Base-by-base conservation (phyloP, 1,140 invertebrate genomes). In the Drosophila neocordata region DNA sequence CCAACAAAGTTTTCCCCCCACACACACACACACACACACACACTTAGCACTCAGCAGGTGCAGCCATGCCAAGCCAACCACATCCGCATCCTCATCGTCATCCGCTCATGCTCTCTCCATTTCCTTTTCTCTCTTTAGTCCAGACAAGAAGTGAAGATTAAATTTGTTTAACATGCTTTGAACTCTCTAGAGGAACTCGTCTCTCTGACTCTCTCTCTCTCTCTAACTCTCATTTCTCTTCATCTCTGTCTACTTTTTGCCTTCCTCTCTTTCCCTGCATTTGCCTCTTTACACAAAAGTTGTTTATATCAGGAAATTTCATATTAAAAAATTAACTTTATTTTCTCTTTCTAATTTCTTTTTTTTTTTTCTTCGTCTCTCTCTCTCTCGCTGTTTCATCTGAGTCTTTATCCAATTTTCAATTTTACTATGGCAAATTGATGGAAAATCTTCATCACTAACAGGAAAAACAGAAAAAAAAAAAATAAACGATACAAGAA, bases 301-400 rank as follows among this genome's bases (percentile, higher is more conserved):
- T 82, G 74, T 75, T 82, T 78, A 58, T 79, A 60, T 57, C 69
- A 63, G 70, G 48, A 73, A 82, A 84, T 89, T 83, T 72, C 83
- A 83, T 88, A 89, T 88, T 88, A 88, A 79, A 87, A 87, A 87
- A 87, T 87, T 88, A 83, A 87, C 83, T 83, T 79, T 79, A 66
- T 76, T 77, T 31, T 77, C 77, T 68, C 13, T 37, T 18, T 57
- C 18, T n/a, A n/a, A n/a, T 13, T 24, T 24, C 22, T 24, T 2
- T 44, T 22, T 61, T 8, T 15, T 15, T 8, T 8, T 8, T 24
- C 37, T n/a, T 38, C 3, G 0, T n/a, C 27, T 31, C 27, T 2
- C 18, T 24, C 38, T 48, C 7, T 52, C 22, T 15, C 8, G n/a
- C n/a, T n/a, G n/a, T n/a, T n/a, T n/a, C n/a, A n/a, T n/a, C n/a